Conservation (phyloP, 2,888 invertebrate species). For the Nemotelus nigrinus region DNA sequence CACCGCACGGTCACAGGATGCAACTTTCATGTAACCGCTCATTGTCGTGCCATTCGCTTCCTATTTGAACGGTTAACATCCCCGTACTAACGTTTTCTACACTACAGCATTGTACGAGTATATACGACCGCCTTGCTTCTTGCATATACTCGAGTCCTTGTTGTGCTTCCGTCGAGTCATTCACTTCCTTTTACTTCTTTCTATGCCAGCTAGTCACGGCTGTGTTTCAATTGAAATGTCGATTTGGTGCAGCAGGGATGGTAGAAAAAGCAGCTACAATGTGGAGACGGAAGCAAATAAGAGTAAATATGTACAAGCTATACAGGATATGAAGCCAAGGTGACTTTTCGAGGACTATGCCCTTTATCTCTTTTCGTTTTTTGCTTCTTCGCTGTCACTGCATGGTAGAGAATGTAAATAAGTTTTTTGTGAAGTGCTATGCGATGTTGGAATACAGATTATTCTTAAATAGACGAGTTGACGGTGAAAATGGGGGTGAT, state of each 20-base stretch:
- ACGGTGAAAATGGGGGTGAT: too few species aligned
- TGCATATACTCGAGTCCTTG: neutral
- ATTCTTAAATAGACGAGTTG: too few species aligned
- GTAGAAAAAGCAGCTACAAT: too few species aligned
- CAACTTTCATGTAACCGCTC: neutral
- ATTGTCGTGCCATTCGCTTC: neutral
- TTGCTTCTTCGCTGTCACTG: neutral
- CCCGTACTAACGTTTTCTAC: neutral
- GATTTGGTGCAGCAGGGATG: too few species aligned
- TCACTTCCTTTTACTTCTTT: too few species aligned
- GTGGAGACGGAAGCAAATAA: too few species aligned
- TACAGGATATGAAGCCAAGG: conserved; percentile 15
- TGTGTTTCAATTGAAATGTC: too few species aligned
- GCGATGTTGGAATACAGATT: neutral
- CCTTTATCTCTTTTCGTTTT: neutral
- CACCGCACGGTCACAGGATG: too few species aligned
- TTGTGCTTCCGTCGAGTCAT: neutral
- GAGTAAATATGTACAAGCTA: conserved; percentile 1
- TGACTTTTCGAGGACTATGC: conserved; percentile 30
- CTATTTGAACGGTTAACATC: neutral
- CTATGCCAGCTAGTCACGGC: too few species aligned
- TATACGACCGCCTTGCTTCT: neutral
- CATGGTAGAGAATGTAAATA: conserved; percentile 1
- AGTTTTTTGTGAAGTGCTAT: neutral
- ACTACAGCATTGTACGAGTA: neutral